Percentiles rank a stretch among this genome's conserved stretches.
Evolutionary conservation across 1,140 invertebrate genomes (phyloP).

Genomic region (Drosophila oshimai): DNA sequence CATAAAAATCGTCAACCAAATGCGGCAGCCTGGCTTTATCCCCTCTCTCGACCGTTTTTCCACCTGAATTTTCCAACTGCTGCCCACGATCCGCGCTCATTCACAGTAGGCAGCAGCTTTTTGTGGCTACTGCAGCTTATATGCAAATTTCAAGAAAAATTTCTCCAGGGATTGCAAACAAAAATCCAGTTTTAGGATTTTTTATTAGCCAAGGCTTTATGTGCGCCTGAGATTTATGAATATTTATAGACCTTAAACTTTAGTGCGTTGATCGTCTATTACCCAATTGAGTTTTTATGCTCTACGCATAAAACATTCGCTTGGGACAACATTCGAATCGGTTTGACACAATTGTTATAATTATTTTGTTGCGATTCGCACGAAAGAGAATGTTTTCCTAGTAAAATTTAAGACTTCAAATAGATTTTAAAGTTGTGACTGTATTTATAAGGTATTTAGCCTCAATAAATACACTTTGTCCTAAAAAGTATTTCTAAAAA

Average conservation of each 20-base stretch:
- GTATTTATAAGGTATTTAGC: no score
- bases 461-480: no score
- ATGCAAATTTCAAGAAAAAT: slow-evolving; percentile 34
- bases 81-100: slow-evolving; percentile 46
- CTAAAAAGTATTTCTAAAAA: no score
- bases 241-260: slow-evolving; percentile 6
- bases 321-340: not conserved
- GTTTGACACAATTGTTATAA: not conserved
- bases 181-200: slow-evolving; percentile 25
- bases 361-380: not conserved
- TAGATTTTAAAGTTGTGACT: no score
- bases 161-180: slow-evolving; percentile 4
- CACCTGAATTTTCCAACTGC: slow-evolving; percentile 17
- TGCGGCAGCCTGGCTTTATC: slow-evolving; percentile 29
- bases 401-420: no score
- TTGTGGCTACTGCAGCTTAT: slow-evolving; percentile 31
- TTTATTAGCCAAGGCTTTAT: slow-evolving; percentile 7
- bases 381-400: not conserved
- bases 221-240: slow-evolving; percentile 13
- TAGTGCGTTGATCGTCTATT: not conserved
- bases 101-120: slow-evolving; percentile 39
- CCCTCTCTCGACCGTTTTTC: not conserved
- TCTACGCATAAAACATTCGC: not conserved
- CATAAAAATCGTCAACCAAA: slow-evolving; percentile 73
- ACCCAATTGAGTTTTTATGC: not conserved